Evolutionary conservation across 92 coral and sea anemone species (phyloP).

Genomic region (Parazoanthus darwini): DNA sequence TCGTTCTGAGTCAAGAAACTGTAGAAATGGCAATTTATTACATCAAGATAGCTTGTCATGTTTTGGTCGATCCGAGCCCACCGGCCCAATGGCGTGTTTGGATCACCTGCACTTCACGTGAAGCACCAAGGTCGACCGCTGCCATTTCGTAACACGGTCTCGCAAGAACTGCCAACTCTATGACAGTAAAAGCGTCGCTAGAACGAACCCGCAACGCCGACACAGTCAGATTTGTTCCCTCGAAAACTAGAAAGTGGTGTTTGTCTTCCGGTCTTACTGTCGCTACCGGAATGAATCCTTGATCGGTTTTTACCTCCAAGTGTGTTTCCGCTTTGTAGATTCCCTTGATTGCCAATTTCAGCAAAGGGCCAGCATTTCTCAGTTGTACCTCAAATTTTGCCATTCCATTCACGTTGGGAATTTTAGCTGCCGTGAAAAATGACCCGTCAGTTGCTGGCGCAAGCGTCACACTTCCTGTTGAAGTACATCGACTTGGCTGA

Average conservation of each 20-base stretch:
- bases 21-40: slow-evolving; percentile 31
- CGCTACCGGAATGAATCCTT: background rate
- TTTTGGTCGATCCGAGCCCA: slow-evolving; percentile 31
- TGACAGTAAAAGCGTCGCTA: background rate
- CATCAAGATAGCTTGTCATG: slow-evolving; percentile 22
- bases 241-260: background rate
- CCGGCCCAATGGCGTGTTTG: slow-evolving; percentile 25
- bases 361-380: background rate
- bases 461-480: background rate
- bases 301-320: background rate
- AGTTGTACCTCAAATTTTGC: slow-evolving; percentile 10
- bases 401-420: background rate
- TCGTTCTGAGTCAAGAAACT: slow-evolving; percentile 34
- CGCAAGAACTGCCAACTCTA: slow-evolving; percentile 8
- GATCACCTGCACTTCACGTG: slow-evolving; percentile 23
- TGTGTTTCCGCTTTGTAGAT: background rate
- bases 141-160: slow-evolving; percentile 35
- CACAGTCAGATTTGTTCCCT: background rate
- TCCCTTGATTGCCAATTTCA: background rate
- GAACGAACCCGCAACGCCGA: slow-evolving; percentile 3
- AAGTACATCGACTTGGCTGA: slow-evolving; percentile 18
- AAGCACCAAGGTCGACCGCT: slow-evolving; percentile 20
- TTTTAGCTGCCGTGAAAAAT: background rate
- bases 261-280: slow-evolving; percentile 6
- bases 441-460: slow-evolving; percentile 6